Base-by-base conservation (phyloP, 2,888 invertebrate genomes). In the Parnassius mnemosyne region DNA sequence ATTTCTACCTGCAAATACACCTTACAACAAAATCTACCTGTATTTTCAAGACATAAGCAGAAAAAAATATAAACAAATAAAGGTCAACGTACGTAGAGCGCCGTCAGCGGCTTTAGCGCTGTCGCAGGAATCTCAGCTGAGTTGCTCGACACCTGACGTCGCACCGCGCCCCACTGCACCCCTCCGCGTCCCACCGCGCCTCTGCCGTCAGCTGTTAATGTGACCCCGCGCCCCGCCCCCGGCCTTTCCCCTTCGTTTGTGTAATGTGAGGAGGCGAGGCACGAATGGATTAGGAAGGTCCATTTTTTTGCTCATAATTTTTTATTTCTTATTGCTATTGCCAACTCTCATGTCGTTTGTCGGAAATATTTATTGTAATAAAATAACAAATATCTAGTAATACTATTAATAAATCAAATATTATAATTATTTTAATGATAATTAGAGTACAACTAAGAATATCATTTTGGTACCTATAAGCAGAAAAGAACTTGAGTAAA, bases 181-280 rank as follows among this genome's bases (percentile, higher is more conserved):
- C 77, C 72, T 67, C 71, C 68, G 71, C 71, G 66, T 67, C 66
- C 65, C 49, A 34, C 67, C 72, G 61, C 78, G 76, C 79, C 81
- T 76, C 81, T 69, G 83, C 83, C 88, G 87, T 91, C 90, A 90
- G 90, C 90, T 90, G 90, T 90, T 90, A 90, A 90, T 89, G 85
- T 84, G 73, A 69, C 80, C 73, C 80, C 83, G 81, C 78, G 77
- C 78, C 81, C 72, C 75, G 75, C 78, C 78, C 72, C 77, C 76
- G 77, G 79, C 87, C 91, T 91, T 92, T 91, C 91, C 90, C 91
- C 92, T 92, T 91, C 92, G 90, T 91, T 91, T 87, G 91, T 86
- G 89, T 89, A 89, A 91, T 88, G 84, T 71, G 87, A 80, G 90
- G 89, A 88, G 84, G 79, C 77, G 72, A 77, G 88, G 84, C 80